Conservation (phyloP, 2,113 vertebrate genomes). For the Python bivittatus region DNA sequence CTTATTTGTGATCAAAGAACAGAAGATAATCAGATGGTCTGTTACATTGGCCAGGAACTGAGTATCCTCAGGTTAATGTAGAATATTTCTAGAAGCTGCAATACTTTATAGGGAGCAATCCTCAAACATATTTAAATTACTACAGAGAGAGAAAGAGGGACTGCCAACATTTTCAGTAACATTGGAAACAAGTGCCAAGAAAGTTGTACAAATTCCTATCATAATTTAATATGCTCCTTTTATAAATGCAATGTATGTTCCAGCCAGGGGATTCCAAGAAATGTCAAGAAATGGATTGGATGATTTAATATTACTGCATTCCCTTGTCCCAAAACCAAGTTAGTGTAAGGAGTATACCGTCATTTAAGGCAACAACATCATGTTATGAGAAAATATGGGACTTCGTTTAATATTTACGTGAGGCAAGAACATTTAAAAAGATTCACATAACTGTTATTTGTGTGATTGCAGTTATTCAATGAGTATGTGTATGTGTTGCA, state of each 20-base stretch:
- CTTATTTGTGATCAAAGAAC: neutral
- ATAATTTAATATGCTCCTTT: neutral
- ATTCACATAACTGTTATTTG: neutral
- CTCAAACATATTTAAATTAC: neutral
- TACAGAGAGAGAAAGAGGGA: neutral
- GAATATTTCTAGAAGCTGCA: fast-evolving
- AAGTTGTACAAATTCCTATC: neutral
- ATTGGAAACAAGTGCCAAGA: neutral
- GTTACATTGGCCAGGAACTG: neutral
- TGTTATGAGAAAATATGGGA: neutral
- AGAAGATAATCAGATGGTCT: neutral
- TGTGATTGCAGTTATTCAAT: neutral
- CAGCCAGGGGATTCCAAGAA: slow-evolving; percentile 28
- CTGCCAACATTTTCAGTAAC: fast-evolving
- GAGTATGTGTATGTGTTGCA: neutral
- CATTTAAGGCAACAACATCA: neutral
- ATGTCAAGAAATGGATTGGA: neutral
- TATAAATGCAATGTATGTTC: neutral
- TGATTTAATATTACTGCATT: neutral
- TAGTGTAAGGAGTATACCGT: neutral
- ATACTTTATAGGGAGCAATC: fast-evolving
- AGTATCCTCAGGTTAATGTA: neutral
- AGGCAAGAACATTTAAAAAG: neutral
- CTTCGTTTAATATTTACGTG: neutral
- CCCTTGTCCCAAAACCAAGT: slow-evolving; percentile 12